A percentile compares a stretch with the other conserved stretches of the same genome.
Conservation (phyloP, 2,797 vertebrate species). For the Malurus splendens region DNA sequence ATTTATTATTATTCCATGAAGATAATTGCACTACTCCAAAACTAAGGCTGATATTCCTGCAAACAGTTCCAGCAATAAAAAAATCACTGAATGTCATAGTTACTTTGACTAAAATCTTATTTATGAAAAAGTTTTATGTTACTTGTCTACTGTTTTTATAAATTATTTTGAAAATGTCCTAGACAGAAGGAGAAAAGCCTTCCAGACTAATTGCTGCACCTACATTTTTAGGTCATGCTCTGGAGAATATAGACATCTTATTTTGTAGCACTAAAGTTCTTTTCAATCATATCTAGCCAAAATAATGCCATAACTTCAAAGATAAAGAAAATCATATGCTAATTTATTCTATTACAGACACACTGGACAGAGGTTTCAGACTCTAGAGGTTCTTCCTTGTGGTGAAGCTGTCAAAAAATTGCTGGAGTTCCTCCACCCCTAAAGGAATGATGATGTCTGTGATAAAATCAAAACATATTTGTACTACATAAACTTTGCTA, state of each 20-base stretch:
- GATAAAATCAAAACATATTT: constrained; percentile 37
- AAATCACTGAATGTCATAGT: not conserved
- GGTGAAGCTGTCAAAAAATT: constrained; percentile 49
- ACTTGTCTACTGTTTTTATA: not conserved
- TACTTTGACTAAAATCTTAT: not conserved
- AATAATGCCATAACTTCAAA: constrained; percentile 48
- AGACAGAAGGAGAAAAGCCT: not conserved
- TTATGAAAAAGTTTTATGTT: not conserved
- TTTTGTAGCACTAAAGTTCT: constrained; percentile 26
- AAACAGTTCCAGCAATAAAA: not conserved
- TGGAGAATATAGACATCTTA: constrained; percentile 9
- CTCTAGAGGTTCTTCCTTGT: constrained; percentile 20
- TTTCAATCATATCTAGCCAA: constrained; percentile 44
- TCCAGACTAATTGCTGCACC: constrained; percentile 10
- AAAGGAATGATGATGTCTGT: constrained; percentile 27
- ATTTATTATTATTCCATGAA: not conserved
- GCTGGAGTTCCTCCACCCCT: not conserved
- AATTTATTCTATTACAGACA: constrained; percentile 62
- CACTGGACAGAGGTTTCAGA: constrained; percentile 40
- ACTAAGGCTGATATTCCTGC: not conserved
- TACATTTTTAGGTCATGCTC: constrained; percentile 3
- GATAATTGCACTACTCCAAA: rapidly evolving
- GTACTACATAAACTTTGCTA: constrained; percentile 9
- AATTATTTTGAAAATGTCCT: not conserved
- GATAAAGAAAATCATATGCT: constrained; percentile 45